phyloP scores from a whole-genome alignment of 1,140 invertebrate species.

The Drosophila paulistorum region DNA sequence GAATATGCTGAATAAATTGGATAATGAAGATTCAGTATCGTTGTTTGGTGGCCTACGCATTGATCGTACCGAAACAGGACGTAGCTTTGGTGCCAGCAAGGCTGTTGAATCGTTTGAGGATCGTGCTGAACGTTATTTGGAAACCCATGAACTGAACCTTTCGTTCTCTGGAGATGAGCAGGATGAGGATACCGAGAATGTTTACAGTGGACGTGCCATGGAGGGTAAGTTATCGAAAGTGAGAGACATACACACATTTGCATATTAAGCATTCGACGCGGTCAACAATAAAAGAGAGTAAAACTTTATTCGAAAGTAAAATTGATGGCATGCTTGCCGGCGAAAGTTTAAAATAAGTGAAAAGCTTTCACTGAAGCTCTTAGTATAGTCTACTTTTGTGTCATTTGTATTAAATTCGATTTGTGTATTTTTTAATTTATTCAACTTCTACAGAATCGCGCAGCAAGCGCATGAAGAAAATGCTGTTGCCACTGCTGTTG shows the following conservation, averaged over 20 bases:
- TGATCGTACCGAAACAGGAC: conserved; percentile 68
- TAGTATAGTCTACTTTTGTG: conserved; percentile 49
- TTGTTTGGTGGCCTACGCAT: conserved; percentile 82
- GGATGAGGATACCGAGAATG: conserved; percentile 74
- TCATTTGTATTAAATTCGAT: conserved; percentile 7
- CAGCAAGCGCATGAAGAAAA: conserved; percentile 85
- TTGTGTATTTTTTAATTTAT: conserved; percentile 20
- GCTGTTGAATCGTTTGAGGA: conserved; percentile 79
- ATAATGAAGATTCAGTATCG: conserved; percentile 76
- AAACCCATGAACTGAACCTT: conserved; percentile 82
- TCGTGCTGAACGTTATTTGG: conserved; percentile 82
- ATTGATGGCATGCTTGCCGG: conserved; percentile 52
- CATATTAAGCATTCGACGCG: conserved; percentile 42
- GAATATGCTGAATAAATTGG: conserved; percentile 82
- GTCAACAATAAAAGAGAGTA: not conserved
- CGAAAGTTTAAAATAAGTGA: not conserved
- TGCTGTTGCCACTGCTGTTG: conserved; percentile 86
- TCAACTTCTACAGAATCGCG: conserved; percentile 84
- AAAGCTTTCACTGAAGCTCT: conserved; percentile 23
- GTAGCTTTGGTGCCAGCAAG: conserved; percentile 66
- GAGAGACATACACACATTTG: not conserved
- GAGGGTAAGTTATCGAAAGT: conserved; percentile 63
- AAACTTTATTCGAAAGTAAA: conserved; percentile 1
- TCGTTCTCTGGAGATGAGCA: conserved; percentile 74
- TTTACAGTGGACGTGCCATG: conserved; percentile 73